Percentiles rank a stretch among this genome's conserved stretches.
phyloP scores from a whole-genome alignment of 2,113 vertebrate species.

The Apodemus sylvaticus region DNA sequence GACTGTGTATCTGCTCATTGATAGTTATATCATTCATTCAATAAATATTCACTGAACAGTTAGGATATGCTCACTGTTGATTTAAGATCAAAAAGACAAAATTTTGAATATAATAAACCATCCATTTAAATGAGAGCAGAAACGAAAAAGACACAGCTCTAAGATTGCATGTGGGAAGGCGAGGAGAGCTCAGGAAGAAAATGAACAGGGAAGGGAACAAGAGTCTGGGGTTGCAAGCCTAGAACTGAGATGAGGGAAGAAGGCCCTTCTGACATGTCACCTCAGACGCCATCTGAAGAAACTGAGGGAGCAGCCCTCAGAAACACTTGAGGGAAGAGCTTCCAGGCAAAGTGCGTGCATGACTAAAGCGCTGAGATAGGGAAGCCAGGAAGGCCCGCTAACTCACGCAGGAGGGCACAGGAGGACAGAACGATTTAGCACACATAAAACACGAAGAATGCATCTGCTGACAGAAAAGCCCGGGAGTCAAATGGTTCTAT shows the following conservation, averaged over 20 bases:
- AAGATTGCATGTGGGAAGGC: background rate
- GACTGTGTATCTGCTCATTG: background rate
- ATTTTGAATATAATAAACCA: background rate
- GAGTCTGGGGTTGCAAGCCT: background rate
- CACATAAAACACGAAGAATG: background rate
- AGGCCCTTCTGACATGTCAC: background rate
- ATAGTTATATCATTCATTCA: background rate
- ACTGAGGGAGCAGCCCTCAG: background rate
- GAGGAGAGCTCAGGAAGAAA: background rate
- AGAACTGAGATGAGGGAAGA: background rate
- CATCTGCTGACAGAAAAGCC: background rate
- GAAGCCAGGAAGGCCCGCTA: background rate
- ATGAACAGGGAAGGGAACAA: background rate
- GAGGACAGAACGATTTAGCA: background rate
- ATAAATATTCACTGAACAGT: background rate
- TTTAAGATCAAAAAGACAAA: background rate
- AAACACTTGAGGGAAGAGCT: background rate
- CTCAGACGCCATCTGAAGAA: background rate
- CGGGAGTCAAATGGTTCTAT: slow-evolving; percentile 49
- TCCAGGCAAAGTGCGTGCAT: background rate
- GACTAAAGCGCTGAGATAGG: no score
- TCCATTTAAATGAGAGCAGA: background rate
- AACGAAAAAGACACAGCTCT: background rate
- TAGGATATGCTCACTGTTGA: background rate
- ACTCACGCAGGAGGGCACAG: background rate